Evolutionary conservation across 2,888 invertebrate genomes (phyloP).

Genomic region (Halictus quadricinctus): DNA sequence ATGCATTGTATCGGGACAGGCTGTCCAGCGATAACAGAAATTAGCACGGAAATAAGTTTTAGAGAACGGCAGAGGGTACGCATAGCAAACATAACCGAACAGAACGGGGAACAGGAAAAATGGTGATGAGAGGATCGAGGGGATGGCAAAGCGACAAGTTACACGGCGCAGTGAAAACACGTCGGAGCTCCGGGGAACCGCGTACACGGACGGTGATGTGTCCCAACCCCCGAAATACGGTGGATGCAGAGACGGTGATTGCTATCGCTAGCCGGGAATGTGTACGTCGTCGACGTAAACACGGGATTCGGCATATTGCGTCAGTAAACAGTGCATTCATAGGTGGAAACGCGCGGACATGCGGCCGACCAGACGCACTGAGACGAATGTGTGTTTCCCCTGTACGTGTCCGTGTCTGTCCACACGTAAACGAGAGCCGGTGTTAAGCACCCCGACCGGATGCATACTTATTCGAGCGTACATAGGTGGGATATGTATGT

Average conservation of each 20-base stretch:
- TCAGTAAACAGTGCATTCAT: conserved; percentile 66
- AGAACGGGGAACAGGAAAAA: neutral
- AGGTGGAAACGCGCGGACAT: conserved; percentile 62
- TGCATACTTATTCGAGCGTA: conserved; percentile 49
- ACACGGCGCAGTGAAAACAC: neutral
- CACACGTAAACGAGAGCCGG: conserved; percentile 5
- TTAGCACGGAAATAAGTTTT: neutral
- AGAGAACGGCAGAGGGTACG: neutral
- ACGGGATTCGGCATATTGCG: conserved; percentile 69
- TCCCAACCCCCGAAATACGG: conserved; percentile 36
- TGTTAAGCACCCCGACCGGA: conserved; percentile 45
- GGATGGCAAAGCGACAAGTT: neutral
- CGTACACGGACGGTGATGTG: conserved; percentile 21
- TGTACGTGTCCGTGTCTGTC: conserved; percentile 6
- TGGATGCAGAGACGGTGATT: conserved; percentile 56
- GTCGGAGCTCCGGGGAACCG: neutral
- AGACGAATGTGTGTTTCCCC: conserved; percentile 17
- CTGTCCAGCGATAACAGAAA: neutral
- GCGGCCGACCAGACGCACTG: conserved; percentile 17
- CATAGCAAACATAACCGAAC: neutral
- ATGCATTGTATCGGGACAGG: neutral
- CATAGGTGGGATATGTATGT: conserved; percentile 4
- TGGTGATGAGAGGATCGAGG: neutral
- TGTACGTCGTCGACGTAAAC: conserved; percentile 65
- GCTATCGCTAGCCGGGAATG: conserved; percentile 64